These are phyloP conservation scores for Hyles vespertilio DNA, from an alignment of 1,140 invertebrate species.

Conservation along the genomic window DNA sequence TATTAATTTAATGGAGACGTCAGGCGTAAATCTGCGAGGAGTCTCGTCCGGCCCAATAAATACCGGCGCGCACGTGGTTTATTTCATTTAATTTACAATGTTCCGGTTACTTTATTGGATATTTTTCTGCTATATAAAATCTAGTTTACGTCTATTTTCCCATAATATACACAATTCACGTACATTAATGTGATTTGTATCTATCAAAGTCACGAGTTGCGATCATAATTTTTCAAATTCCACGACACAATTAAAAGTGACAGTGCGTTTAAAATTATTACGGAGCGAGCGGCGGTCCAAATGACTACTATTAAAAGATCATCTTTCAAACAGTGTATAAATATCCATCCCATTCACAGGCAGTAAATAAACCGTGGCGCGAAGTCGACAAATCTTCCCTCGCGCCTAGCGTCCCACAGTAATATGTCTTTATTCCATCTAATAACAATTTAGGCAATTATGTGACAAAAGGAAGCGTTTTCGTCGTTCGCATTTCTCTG, in stretches of 20 bases:
- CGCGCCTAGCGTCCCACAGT: constrained; percentile 34
- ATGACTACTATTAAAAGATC: constrained; percentile 60
- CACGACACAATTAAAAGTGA: constrained; percentile 10
- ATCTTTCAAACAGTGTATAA: constrained; percentile 60
- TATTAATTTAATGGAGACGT: constrained; percentile 12
- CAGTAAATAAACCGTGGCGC: constrained; percentile 27
- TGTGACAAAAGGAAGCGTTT: constrained; percentile 70
- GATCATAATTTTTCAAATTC: constrained; percentile 7
- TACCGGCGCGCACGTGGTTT: constrained; percentile 2
- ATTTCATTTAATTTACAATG: neutral
- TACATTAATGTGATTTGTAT: neutral
- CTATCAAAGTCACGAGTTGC: constrained; percentile 7
- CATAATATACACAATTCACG: too few relatives aligned
- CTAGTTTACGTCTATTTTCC: too few relatives aligned
- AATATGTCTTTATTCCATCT: constrained; percentile 71
- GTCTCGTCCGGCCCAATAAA: constrained; percentile 10
- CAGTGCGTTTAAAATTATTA: constrained; percentile 26
- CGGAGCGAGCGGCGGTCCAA: constrained; percentile 22
- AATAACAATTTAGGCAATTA: constrained; percentile 73
- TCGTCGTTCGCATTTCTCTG: constrained; percentile 48
- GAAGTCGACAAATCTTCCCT: constrained; percentile 24
- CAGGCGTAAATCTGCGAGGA: constrained; percentile 9
- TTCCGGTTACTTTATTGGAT: too few relatives aligned
- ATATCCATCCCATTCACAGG: constrained; percentile 41
- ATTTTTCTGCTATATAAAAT: too few relatives aligned